Conservation (phyloP, 1,140 invertebrate genomes). For the Bombus affinis region DNA sequence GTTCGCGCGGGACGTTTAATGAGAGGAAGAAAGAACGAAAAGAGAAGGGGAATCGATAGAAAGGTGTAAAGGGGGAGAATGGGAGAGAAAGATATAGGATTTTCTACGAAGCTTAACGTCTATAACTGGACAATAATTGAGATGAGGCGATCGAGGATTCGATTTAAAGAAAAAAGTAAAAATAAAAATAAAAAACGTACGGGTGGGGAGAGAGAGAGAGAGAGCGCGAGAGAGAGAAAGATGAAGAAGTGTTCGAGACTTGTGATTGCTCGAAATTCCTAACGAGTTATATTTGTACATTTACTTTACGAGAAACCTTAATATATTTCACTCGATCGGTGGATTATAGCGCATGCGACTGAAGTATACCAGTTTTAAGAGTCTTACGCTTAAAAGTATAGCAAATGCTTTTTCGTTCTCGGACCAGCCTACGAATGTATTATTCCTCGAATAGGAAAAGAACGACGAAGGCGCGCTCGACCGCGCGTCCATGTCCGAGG, state of each 20-base stretch:
- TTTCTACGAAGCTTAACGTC: constrained; percentile 54
- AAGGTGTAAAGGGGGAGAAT: not conserved
- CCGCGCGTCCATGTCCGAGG: not conserved
- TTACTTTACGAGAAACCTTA: constrained; percentile 58
- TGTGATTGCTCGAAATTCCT: constrained; percentile 56
- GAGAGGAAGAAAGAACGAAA: not conserved
- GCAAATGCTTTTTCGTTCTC: constrained; percentile 56
- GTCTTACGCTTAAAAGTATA: constrained; percentile 54
- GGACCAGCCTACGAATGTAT: constrained; percentile 29
- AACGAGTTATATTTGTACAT: constrained; percentile 58
- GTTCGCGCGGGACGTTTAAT: constrained; percentile 21
- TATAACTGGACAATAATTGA: constrained; percentile 65
- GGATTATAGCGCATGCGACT: constrained; percentile 56
- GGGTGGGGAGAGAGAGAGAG: not conserved
- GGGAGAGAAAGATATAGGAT: constrained; percentile 30
- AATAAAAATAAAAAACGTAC: not conserved
- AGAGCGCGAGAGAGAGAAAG: not conserved
- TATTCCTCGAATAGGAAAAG: not conserved
- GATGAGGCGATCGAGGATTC: constrained; percentile 23
- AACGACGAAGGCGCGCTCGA: not conserved
- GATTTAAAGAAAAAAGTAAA: not conserved
- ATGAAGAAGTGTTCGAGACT: constrained; percentile 44
- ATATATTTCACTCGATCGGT: constrained; percentile 60
- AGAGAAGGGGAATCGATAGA: not conserved
- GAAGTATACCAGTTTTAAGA: constrained; percentile 53